Base-by-base conservation (phyloP, 1,140 invertebrate species). In the Mamestra configurata region DNA sequence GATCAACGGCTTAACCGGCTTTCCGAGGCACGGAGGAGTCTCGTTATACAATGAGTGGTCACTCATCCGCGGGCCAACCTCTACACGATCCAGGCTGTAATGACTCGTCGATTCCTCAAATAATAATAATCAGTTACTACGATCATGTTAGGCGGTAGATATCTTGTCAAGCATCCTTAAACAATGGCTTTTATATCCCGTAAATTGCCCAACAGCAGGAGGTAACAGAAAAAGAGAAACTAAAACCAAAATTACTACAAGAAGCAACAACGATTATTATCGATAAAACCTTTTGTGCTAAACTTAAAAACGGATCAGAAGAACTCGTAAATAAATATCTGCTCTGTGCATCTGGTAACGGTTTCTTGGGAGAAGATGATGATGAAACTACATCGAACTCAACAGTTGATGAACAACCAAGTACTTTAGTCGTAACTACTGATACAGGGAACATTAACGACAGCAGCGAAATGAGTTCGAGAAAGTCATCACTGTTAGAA, bases 231-330 rank as follows among this genome's bases (percentile, higher is more conserved):
- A 31, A 40, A 66, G 31, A 4, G 10, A 5, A 27, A n/a, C 11
- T 15, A 15, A 59, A 31, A 27, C 55, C 55, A 6, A 37, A 40
- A 40, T 13, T 66, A 40, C 61, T 66, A 0, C 35, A 66, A 40
- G 61, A 66, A 66, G 35, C 61, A 22, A 40, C 35, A 3, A 66
- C 61, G 11, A 66, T 1, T 66, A 37, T 66, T 20, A 66, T 66
- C 7, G 18, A 66, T 1, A 66, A 66, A 22, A 13, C 10, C 11
- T n/a, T 66, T 0, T 66, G 61, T 4, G 0, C 35, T 7, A 35
- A 66, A 11, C 20, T 66, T 11, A 20, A 31, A 5, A 37, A 37
- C 11, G 35, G 18, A 40, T 66, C 35, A 1, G 40, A 20, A 13
- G 61, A 66, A 20, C 3, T 66, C 4, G n/a, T 66, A 20, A 20